Evolutionary conservation across 2,113 vertebrate genomes (phyloP), one percentile per base, ranked within the genome.

Genomic region (Megaceryle maxima): DNA sequence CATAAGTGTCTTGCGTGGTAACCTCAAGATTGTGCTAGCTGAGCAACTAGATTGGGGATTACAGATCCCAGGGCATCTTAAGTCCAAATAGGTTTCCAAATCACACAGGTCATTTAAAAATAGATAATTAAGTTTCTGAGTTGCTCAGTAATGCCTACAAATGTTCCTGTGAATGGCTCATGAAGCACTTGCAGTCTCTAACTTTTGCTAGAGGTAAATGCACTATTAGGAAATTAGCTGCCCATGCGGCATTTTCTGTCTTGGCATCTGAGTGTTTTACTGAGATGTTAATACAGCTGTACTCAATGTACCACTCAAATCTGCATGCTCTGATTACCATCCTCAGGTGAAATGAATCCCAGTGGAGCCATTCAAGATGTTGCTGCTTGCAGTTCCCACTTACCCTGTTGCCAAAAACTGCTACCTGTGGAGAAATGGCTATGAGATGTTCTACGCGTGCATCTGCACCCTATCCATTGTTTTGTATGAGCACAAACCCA

Each of bases 101-200:
- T 95, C 28, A n/a, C 73, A 21, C n/a, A 76, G 86, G 66, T 94
- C 53, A 82, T 94, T 94, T 96, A 18, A 57, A 78, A 81, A 85
- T 63, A 76, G 77, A 77, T 84, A 96, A 92, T 96, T 93, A 93
- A 88, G 80, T 84, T 96, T 73, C 80, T 31, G 20, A 83, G 69
- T 66, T 90, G 53, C 76, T 87, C 33, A 46, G 29, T 70, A 94
- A 51, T 87, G 73, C 62, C 83, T 89, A 73, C 69, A 87, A 93
- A 84, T 66, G 77, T 93, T 96, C 26, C 31, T 78, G 53, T 15
- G 10, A 91, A 88, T 82, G 90, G 62, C 77, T 96, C 37, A 76
- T 93, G 88, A 90, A 93, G 41, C 86, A 69, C 60, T 90, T 64
- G 43, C 73, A 84, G 48, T 73, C 51, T 95, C 14, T 92, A 64